phyloP scores from a whole-genome alignment of 2,113 vertebrate genomes.

The Heptranchias perlo region DNA sequence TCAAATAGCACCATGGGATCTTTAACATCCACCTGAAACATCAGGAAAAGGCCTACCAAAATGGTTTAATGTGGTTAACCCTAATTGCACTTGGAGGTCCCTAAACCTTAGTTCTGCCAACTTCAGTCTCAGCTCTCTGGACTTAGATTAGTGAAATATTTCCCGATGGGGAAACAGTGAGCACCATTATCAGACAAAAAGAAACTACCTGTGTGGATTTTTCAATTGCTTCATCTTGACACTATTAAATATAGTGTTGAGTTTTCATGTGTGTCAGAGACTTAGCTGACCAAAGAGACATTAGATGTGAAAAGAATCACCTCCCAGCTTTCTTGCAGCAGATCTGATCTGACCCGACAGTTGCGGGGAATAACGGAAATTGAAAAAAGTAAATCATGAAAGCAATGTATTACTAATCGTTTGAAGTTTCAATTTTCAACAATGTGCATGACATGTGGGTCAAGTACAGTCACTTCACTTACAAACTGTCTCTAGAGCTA shows the following conservation, averaged over 20 bases:
- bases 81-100: background rate
- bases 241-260: background rate
- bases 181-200: background rate
- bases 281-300: background rate
- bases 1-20: background rate
- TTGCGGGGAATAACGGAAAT: background rate
- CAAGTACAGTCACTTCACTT: background rate
- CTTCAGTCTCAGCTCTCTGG: background rate
- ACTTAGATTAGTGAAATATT: background rate
- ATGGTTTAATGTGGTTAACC: background rate
- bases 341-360: background rate
- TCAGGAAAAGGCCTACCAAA: background rate
- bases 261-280: background rate
- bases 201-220: background rate
- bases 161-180: background rate
- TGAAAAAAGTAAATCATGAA: background rate
- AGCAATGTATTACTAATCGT: background rate
- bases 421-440: constrained; percentile 3
- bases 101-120: background rate
- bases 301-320: background rate
- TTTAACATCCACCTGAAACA: background rate
- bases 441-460: background rate
- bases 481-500: background rate
- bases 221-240: background rate
- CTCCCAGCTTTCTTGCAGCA: background rate